Base-by-base conservation (phyloP, 92 coral and sea anemone genomes). In the Palythoa grandiflora region DNA sequence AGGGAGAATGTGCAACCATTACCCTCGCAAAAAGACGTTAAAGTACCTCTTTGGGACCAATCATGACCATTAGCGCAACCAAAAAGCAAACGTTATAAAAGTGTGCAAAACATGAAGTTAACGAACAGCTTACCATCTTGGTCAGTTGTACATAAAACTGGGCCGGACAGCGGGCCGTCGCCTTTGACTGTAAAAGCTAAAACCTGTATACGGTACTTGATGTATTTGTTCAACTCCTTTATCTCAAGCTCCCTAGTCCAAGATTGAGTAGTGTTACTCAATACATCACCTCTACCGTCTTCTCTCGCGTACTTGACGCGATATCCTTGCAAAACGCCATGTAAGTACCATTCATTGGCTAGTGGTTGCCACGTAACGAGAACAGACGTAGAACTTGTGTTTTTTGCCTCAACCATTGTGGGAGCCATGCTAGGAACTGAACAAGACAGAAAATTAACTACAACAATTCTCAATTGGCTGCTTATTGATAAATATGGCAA, bases 361-460 rank as follows among this genome's bases (percentile, higher is more conserved):
- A 93, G 88, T 36, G 90, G 87, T 20, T 85, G 54, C 96, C 96
- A 93, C 8, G 91, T 78, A 11, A 93, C 50, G 35, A 17, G 1
- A n/a, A 93, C 59, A 39, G 90, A 66, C 20, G 92, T 93, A 12
- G 96, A 93, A 68, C 92, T 93, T 11, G 84, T 87, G 77, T 91
- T 93, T 70, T 78, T 61, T 44, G 91, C 96, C 20, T 47, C 48
- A 10, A 93, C 70, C 54, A 71, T 35, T 38, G 63, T 68, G 8
- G 96, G 96, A 15, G 94, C 75, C 68, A 86, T 65, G 48, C 94
- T 88, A 4, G 96, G 96, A 40, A 85, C 96, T 93, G 51, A 55
- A 72, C 65, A 16, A 47, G 44, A 44, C 7, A 44, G 50, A 44
- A 44, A 44, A 44, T 44, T 17, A 70, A 60, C 59, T 4, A 13